Conservation (phyloP, 2,888 invertebrate species). For the Phoronis australis region DNA sequence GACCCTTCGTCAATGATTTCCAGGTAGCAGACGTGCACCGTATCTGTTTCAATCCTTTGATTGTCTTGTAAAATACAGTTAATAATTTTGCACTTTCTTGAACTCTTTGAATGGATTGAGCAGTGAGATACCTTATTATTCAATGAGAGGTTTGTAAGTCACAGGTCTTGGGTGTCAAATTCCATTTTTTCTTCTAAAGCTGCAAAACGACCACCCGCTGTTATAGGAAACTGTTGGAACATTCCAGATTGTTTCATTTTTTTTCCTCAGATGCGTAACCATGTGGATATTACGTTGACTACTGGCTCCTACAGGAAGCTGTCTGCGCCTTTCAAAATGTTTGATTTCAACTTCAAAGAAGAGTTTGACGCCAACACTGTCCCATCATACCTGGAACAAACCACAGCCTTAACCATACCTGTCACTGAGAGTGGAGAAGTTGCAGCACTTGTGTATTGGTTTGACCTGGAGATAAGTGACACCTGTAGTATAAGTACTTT, state of each 20-base stretch:
- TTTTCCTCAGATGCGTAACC: slow-evolving; percentile 31
- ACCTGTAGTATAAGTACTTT: slow-evolving; percentile 24
- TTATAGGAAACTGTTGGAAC: no score
- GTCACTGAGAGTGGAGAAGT: slow-evolving; percentile 26
- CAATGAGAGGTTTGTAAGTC: not conserved
- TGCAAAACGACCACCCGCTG: no score
- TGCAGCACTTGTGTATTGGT: slow-evolving; percentile 41
- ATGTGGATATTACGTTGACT: slow-evolving; percentile 34
- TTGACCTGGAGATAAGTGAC: slow-evolving; percentile 26
- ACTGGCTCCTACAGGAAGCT: slow-evolving; percentile 31
- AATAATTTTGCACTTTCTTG: not conserved
- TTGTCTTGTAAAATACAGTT: not conserved
- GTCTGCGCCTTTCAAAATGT: slow-evolving; percentile 31
- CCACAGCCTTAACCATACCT: slow-evolving; percentile 17
- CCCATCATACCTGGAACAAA: slow-evolving; percentile 19
- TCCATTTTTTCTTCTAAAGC: no score
- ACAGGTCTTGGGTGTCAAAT: no score
- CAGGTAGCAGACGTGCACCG: no score
- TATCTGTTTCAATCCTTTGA: not conserved
- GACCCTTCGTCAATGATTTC: slow-evolving; percentile 41
- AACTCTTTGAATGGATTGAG: not conserved
- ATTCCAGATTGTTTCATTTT: slow-evolving; percentile 2
- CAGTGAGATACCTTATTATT: not conserved
- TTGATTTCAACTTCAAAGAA: slow-evolving; percentile 28
- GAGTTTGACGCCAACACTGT: slow-evolving; percentile 11